Base-by-base conservation (phyloP, 2,888 invertebrate species). In the Eledone cirrhosa region DNA sequence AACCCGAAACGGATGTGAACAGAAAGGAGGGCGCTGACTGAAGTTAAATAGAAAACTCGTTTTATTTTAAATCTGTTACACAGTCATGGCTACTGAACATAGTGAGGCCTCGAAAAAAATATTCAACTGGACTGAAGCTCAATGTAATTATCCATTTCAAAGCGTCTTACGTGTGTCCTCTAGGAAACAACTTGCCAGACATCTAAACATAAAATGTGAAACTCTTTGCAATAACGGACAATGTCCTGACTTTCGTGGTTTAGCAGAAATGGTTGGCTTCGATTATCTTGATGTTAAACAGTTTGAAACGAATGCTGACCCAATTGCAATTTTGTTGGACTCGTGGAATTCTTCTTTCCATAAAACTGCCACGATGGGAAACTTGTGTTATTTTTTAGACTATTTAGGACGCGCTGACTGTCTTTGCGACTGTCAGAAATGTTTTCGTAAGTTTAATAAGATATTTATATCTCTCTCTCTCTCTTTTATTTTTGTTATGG, bases 251-350 rank as follows among this genome's bases (percentile, higher is more conserved):
- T 76, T 48, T 29, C 47, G 27, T 78, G 87, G 87, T 1, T 80
- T 87, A 13, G 87, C 86, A 14, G 87, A 87, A 78, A 78, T 83
- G 24, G 82, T 85, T 47, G 86, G 86, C 1, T 87, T 87, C 80
- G 63, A 72, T 19, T 83, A 83, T n/a, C 59, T 86, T 67, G 86
- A 87, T 78, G 85, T 86, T 29, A 78, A 80, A 48, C 82, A 82
- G 63, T 80, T 84, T 75, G 78, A 76, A 24, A 24, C 79, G 24
- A 41, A 76, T n/a, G 65, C 41, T 11, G 80, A 80, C 22, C 82
- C 84, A 7, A 84, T 81, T 0, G 41, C 27, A 13, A 80, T 80
- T 16, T 77, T 84, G 14, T 53, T 84, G 2, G 80, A 83, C n/a
- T 13, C 53, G 19, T 84, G 84, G 84, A 82, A 79, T 16, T 59